Base-by-base conservation (phyloP, 2,113 vertebrate genomes). In the Sapayoa aenigma region DNA sequence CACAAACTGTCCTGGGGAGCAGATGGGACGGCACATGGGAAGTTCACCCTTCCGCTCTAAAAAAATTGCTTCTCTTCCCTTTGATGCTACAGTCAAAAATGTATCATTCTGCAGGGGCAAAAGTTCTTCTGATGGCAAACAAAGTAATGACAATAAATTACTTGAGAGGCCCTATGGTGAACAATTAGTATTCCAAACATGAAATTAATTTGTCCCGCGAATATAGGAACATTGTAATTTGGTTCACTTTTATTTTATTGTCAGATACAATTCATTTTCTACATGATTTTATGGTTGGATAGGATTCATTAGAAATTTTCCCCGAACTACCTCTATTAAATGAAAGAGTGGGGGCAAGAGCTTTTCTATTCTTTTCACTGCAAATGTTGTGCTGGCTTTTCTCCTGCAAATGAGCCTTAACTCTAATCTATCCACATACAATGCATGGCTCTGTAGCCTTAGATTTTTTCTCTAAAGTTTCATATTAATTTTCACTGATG, bases 161-260 rank as follows among this genome's bases (percentile, higher is more conserved):
- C 63, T 89, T 85, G 58, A 17, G 6, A 94, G 88, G 46, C 47
- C 73, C 81, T 96, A 91, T 37, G 39, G 80, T 46, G 60, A 94
- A 94, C 90, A 98, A 98, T 98, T 98, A 98, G 97, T 98, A 98
- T 98, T 98, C 98, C 87, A 98, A 98, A 97, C 98, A 98, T 95
- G 98, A 98, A 98, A 98, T 98, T 98, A 98, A 98, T 98, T 98
- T 98, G 95, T 94, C 90, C 90, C 96, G 89, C 1, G 53, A 97
- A 96, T 98, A 97, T 84, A 95, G 93, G 96, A 97, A 96, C 93
- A 94, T 96, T 97, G 97, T 96, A 97, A 98, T 98, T 98, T 97
- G 94, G 96, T 98, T 98, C 95, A 95, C 82, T 98, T 98, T 98
- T 98, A 98, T 98, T 98, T 98, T 97, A 98, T 97, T 98, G 97